Evolutionary conservation across 1,140 invertebrate genomes (phyloP).

Genomic region (Tenebrio molitor): DNA sequence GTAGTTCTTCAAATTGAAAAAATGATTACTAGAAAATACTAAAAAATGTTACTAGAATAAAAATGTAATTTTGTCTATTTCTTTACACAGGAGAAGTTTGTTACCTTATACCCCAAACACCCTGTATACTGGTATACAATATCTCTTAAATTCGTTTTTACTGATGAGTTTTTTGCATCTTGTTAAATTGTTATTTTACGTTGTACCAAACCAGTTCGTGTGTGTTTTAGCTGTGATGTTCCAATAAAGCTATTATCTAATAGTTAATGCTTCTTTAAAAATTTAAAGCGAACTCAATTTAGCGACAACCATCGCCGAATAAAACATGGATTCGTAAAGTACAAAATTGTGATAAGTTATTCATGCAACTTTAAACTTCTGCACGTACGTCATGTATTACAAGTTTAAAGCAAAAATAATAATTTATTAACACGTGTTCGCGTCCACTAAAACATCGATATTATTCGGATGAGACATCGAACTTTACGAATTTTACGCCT

Average conservation of each 20-base stretch:
- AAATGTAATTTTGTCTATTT: too few relatives aligned
- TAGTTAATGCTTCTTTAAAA: conserved; percentile 6
- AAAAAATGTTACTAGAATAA: too few relatives aligned
- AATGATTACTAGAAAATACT: too few relatives aligned
- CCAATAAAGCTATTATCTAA: conserved; percentile 2
- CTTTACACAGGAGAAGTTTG: too few relatives aligned
- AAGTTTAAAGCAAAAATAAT: conserved; percentile 6
- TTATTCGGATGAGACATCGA: conserved; percentile 8
- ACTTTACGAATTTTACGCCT: conserved; percentile 14
- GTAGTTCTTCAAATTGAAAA: too few relatives aligned
- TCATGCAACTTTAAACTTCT: background rate
- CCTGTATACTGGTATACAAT: too few relatives aligned
- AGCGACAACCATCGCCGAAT: background rate
- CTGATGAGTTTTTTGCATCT: too few relatives aligned
- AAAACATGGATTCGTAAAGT: background rate
- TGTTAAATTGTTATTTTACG: too few relatives aligned
- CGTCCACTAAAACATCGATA: conserved; percentile 6
- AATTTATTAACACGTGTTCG: conserved; percentile 2
- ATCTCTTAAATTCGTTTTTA: too few relatives aligned
- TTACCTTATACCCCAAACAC: too few relatives aligned
- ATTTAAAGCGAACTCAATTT: background rate
- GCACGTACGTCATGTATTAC: background rate
- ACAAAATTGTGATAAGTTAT: background rate
- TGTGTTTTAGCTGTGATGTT: too few relatives aligned
- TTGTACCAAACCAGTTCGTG: too few relatives aligned